Percentiles rank a stretch among this genome's conserved stretches.
Evolutionary conservation across 1,140 invertebrate species (phyloP).

Genomic region (Drosophila saltans): DNA sequence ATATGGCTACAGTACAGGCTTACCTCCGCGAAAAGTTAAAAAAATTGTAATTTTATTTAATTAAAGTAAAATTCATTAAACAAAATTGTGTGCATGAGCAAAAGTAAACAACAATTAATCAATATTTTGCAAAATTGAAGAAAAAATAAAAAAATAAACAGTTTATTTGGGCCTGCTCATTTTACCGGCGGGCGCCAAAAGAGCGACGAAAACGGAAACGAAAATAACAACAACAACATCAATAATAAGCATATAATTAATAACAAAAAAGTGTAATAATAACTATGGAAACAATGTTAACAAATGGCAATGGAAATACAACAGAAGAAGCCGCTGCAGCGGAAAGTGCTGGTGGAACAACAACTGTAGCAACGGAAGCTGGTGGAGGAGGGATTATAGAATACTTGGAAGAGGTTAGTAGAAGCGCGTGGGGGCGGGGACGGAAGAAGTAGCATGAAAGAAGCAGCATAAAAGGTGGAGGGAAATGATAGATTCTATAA

Average conservation of each 20-base stretch:
- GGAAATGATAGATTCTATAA: neutral
- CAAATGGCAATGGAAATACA: constrained; percentile 11
- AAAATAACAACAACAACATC: constrained; percentile 2
- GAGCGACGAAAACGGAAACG: neutral
- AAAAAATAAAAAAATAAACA: neutral
- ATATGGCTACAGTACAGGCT: constrained; percentile 9
- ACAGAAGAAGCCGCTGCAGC: constrained; percentile 24
- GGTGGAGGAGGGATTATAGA: constrained; percentile 44
- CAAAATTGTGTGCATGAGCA: neutral
- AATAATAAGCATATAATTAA: neutral
- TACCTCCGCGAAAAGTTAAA: constrained; percentile 10
- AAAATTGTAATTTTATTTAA: neutral
- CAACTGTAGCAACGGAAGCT: constrained; percentile 15
- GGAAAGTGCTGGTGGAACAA: constrained; percentile 19
- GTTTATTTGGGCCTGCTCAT: neutral
- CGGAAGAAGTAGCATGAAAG: neutral
- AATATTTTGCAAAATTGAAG: neutral
- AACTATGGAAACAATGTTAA: constrained; percentile 32
- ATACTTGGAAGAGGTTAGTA: constrained; percentile 38
- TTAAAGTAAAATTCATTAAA: neutral
- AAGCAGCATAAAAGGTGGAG: neutral
- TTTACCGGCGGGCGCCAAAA: constrained; percentile 9
- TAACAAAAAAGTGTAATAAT: constrained; percentile 4
- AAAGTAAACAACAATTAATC: neutral
- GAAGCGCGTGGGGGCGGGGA: neutral